Conservation (phyloP, 2,113 vertebrate genomes). For the Dermatemys mawii region DNA sequence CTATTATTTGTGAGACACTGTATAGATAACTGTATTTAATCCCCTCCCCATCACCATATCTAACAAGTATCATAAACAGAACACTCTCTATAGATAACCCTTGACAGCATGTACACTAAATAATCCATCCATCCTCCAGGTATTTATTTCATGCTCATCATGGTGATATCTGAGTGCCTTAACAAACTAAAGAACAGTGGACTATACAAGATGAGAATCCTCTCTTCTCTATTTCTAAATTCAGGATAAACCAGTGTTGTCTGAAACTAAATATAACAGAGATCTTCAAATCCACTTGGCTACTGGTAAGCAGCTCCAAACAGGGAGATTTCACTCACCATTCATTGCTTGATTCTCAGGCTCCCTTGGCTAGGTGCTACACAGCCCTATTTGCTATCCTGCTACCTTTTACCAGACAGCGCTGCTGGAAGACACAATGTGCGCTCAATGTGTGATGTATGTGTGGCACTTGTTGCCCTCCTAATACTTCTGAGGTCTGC, state of each 20-base stretch:
- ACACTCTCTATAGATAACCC: neutral
- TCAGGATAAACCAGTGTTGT: neutral
- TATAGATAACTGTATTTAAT: neutral
- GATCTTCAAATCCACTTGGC: neutral
- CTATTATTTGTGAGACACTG: neutral
- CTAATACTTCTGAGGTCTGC: neutral
- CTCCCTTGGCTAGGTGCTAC: neutral
- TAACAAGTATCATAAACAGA: neutral
- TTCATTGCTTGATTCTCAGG: neutral
- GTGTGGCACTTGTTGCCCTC: neutral
- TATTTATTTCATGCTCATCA: neutral
- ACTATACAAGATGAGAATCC: neutral
- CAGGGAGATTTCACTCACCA: neutral
- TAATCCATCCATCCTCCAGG: neutral
- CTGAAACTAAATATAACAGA: neutral
- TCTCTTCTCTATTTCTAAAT: neutral
- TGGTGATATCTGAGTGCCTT: neutral
- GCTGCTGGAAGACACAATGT: neutral
- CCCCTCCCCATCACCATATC: neutral
- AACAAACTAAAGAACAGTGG: neutral
- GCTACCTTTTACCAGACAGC: neutral
- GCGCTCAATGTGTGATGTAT: neutral
- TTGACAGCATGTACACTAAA: neutral
- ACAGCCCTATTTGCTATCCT: neutral
- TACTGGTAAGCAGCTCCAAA: neutral